These are phyloP conservation scores for Zeugodacus cucurbitae DNA, from an alignment of 1,140 invertebrate genomes.

Conservation along the genomic window DNA sequence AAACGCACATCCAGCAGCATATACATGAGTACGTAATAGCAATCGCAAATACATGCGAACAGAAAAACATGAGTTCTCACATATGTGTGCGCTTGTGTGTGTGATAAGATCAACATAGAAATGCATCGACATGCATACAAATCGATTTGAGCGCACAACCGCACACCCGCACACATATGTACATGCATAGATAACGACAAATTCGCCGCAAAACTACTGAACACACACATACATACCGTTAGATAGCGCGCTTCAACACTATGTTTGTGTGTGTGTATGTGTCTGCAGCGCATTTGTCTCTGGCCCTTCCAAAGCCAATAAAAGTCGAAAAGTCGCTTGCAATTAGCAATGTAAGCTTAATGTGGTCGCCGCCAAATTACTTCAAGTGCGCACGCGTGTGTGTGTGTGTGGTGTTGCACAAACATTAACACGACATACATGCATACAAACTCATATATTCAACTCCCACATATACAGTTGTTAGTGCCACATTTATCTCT, in stretches of 20 bases:
- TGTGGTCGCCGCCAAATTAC: conserved; percentile 64
- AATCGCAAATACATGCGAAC: not conserved
- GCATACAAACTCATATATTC: not conserved
- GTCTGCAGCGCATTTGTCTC: conserved; percentile 14
- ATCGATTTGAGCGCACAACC: not conserved
- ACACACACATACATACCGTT: not conserved
- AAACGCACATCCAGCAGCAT: conserved; percentile 6
- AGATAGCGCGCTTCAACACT: too few species aligned
- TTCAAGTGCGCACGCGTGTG: conserved; percentile 41
- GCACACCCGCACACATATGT: not conserved
- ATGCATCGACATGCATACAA: not conserved
- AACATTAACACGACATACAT: not conserved
- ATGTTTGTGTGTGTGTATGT: too few species aligned
- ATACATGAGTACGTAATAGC: conserved; percentile 12
- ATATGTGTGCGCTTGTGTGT: not conserved
- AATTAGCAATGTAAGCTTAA: conserved; percentile 66
- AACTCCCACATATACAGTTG: too few species aligned
- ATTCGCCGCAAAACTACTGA: not conserved
- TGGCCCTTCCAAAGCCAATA: conserved; percentile 39
- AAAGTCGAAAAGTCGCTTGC: conserved; percentile 60
- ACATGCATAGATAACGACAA: not conserved
- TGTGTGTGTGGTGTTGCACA: not conserved
- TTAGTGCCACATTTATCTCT: not conserved
- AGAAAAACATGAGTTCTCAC: not conserved
- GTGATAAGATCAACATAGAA: not conserved